Evolutionary conservation across 2,113 vertebrate genomes (phyloP).

Genomic region (Amazona vittata): DNA sequence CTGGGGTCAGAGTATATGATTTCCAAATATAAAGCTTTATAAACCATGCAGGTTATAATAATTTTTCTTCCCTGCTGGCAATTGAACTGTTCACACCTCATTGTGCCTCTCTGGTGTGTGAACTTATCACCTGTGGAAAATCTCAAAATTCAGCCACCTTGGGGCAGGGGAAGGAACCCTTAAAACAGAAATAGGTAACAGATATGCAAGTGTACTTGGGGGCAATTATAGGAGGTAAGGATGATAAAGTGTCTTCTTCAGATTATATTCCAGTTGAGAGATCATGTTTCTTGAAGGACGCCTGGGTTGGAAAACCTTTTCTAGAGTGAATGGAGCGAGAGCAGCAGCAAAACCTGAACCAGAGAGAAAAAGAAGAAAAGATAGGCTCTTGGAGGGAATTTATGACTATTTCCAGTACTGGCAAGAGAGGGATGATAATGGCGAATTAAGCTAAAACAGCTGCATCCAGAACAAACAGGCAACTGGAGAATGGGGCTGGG

Average conservation of each 20-base stretch:
- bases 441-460: neutral
- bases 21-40: conserved; percentile 29
- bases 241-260: neutral
- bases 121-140: conserved; percentile 19
- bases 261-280: neutral
- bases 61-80: conserved; percentile 13
- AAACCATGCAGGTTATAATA: neutral
- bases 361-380: neutral
- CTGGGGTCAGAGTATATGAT: neutral
- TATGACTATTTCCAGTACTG: neutral
- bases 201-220: neutral
- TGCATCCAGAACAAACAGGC: neutral
- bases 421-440: neutral
- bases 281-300: neutral
- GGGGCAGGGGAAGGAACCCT: neutral
- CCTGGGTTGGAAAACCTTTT: neutral
- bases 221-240: neutral
- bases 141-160: neutral
- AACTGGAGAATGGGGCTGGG: neutral
- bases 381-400: fast-evolving
- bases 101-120: neutral
- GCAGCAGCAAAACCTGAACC: neutral
- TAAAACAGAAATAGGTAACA: neutral
- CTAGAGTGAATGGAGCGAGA: neutral
- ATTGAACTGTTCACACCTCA: conserved; percentile 2